Conservation (phyloP, 2,113 vertebrate genomes). For the Rhizomys pruinosus region DNA sequence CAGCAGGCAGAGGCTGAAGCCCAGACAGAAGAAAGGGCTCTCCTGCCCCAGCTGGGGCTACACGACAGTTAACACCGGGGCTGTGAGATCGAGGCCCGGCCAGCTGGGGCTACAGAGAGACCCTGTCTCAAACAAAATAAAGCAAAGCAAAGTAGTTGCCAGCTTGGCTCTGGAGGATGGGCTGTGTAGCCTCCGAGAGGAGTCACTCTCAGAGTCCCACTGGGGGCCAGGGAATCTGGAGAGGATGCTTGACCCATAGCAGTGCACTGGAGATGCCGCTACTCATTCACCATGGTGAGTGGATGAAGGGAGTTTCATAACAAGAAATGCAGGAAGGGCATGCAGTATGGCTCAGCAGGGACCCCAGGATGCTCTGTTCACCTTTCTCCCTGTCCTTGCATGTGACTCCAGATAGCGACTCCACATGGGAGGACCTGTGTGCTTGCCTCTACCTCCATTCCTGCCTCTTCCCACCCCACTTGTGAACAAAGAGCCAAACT, state of each 20-base stretch:
- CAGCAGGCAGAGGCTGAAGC: background rate
- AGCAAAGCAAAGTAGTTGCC: no score
- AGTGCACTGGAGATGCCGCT: background rate
- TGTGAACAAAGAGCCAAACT: background rate
- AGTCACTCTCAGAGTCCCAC: background rate
- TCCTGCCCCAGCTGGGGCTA: background rate
- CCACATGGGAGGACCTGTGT: background rate
- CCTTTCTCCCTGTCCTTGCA: background rate
- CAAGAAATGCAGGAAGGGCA: background rate
- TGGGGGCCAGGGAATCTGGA: background rate
- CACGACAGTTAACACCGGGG: background rate
- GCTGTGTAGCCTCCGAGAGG: background rate
- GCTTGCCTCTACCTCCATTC: background rate
- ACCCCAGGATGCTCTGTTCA: background rate
- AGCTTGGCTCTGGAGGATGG: background rate
- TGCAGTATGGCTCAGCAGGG: background rate
- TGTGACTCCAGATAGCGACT: background rate
- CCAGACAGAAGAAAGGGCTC: rapidly evolving
- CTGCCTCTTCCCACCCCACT: background rate
- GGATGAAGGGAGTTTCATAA: background rate
- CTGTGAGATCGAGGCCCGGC: no score
- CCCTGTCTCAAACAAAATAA: no score
- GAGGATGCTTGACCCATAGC: background rate
- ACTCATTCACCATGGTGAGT: background rate
- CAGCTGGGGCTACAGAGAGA: no score